Evolutionary conservation across 2,113 vertebrate species (phyloP).

Genomic region (Aix galericulata): DNA sequence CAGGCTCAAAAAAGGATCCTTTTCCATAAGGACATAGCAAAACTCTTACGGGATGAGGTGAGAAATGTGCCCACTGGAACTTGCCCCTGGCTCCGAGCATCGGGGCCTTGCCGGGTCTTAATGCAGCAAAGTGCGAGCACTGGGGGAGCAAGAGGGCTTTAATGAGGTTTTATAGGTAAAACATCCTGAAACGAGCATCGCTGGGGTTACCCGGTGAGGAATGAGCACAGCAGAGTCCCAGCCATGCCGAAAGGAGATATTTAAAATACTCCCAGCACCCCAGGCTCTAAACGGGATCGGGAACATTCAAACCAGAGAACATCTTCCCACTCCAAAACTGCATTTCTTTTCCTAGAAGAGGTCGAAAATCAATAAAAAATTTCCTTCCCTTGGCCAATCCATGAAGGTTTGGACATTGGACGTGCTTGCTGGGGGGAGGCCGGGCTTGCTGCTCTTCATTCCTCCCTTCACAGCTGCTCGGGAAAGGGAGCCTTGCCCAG

Average conservation of each 20-base stretch:
- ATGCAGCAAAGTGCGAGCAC: not conserved
- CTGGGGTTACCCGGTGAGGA: not conserved
- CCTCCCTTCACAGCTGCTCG: not conserved
- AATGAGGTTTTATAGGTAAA: not conserved
- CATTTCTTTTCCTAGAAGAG: not conserved
- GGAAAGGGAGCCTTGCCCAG: not conserved
- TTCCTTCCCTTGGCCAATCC: not conserved
- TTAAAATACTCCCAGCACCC: not conserved
- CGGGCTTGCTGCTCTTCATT: not conserved
- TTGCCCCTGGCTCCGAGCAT: not conserved
- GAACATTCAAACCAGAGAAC: not conserved
- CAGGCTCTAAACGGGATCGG: not conserved
- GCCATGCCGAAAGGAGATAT: not conserved
- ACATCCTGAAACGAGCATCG: not conserved
- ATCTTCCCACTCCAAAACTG: not conserved
- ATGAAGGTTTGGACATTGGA: not conserved
- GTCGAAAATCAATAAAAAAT: not conserved
- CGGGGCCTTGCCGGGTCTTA: not conserved
- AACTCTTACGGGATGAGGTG: not conserved
- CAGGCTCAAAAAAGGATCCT: not conserved
- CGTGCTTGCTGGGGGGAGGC: rapidly evolving
- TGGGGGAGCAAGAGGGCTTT: not conserved
- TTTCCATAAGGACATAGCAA: not conserved
- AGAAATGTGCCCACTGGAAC: not conserved
- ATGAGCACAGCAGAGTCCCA: not conserved